Conservation (phyloP, 1,140 invertebrate species). For the Bathynomus jamesi region DNA sequence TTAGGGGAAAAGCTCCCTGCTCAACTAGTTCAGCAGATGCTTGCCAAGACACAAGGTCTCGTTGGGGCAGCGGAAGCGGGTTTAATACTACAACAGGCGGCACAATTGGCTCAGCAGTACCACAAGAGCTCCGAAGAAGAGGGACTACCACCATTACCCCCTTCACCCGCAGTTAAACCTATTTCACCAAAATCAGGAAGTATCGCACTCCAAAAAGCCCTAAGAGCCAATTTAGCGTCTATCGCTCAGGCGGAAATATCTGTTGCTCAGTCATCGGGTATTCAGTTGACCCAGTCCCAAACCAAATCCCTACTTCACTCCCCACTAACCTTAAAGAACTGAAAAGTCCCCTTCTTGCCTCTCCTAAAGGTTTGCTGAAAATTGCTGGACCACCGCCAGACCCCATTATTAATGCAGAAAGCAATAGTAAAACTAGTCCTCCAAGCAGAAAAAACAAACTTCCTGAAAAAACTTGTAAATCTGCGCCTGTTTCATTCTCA, state of each 20-base stretch:
- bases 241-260: not conserved
- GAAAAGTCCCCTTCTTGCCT: too few relatives aligned
- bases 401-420: too few relatives aligned
- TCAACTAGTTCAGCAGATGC: slow-evolving; percentile 36
- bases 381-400: too few relatives aligned
- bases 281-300: not conserved
- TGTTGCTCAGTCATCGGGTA: not conserved
- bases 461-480: too few relatives aligned
- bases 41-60: slow-evolving; percentile 34
- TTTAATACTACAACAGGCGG: slow-evolving; percentile 33
- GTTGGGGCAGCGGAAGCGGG: slow-evolving; percentile 36
- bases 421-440: too few relatives aligned
- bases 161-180: slow-evolving; percentile 26
- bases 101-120: slow-evolving; percentile 34
- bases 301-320: too few relatives aligned
- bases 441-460: too few relatives aligned
- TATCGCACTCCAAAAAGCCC: not conserved
- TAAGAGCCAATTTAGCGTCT: not conserved
- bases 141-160: slow-evolving; percentile 6
- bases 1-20: slow-evolving; percentile 35
- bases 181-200: slow-evolving; percentile 15
- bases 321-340: too few relatives aligned
- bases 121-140: slow-evolving; percentile 28
- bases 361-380: too few relatives aligned
- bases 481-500: too few relatives aligned